Evolutionary conservation across 2,797 vertebrate species (phyloP).

Genomic region (Cyclura pinguis): DNA sequence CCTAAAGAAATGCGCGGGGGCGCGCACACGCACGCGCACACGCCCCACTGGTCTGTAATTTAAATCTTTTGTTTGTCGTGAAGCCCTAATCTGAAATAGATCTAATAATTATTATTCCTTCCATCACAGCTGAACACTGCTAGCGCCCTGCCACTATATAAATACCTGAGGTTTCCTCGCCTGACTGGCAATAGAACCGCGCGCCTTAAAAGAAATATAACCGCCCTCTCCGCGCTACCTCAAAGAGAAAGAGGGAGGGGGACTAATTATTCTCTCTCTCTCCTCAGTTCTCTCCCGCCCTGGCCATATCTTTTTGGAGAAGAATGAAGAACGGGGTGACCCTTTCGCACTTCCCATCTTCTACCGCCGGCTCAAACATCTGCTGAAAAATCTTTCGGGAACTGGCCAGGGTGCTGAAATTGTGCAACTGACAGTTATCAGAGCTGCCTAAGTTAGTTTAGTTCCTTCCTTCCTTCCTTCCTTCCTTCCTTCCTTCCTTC

Average conservation of each 20-base stretch:
- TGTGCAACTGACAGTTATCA: fast-evolving
- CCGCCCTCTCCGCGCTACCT: no score
- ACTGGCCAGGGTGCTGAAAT: slow-evolving; percentile 80
- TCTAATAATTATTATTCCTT: slow-evolving; percentile 19
- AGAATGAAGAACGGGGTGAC: background rate
- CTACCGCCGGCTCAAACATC: no score
- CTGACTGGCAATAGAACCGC: background rate
- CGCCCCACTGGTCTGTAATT: slow-evolving; percentile 6
- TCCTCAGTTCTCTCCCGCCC: background rate
- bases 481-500: background rate
- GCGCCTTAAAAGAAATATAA: background rate
- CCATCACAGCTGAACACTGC: background rate
- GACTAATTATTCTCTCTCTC: background rate
- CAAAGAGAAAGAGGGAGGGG: background rate
- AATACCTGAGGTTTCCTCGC: slow-evolving; percentile 6
- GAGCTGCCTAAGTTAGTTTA: no score
- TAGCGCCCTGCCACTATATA: background rate
- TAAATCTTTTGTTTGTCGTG: slow-evolving; percentile 25
- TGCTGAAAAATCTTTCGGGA: background rate
- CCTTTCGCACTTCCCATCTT: no score
- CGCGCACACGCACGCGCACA: background rate
- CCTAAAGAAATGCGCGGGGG: background rate
- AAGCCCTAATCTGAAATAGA: slow-evolving; percentile 23
- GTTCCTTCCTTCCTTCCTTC: background rate
- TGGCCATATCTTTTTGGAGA: background rate